Evolutionary conservation across 2,797 vertebrate species (phyloP).

Genomic region (Gallinago nigripennis): DNA sequence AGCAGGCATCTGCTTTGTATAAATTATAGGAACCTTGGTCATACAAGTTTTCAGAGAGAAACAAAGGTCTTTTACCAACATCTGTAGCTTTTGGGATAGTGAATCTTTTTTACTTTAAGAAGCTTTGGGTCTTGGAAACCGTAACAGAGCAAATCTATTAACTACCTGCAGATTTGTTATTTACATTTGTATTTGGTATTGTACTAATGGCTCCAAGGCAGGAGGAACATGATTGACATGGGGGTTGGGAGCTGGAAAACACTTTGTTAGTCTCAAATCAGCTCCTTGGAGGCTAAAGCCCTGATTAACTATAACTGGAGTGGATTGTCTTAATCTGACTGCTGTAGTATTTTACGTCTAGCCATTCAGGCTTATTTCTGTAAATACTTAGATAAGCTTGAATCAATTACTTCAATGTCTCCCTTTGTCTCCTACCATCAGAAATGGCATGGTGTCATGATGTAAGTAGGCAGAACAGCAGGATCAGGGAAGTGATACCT

Average conservation of each 20-base stretch:
- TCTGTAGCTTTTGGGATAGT: not conserved
- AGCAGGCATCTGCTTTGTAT: constrained; percentile 58
- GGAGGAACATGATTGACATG: not conserved
- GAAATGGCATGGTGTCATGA: not conserved
- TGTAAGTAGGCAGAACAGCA: not conserved
- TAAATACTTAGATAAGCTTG: constrained; percentile 59
- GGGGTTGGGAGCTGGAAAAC: not conserved
- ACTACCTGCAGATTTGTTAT: not conserved
- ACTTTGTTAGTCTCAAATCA: constrained; percentile 28
- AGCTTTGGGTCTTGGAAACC: constrained; percentile 1
- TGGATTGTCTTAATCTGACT: constrained; percentile 57
- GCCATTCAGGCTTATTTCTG: constrained; percentile 53
- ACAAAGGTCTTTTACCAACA: constrained; percentile 24
- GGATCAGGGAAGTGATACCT: not conserved
- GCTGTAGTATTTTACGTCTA: constrained; percentile 33
- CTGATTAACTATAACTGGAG: constrained; percentile 54
- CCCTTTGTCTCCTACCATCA: not conserved
- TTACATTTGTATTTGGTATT: not conserved
- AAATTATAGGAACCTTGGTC: constrained; percentile 37
- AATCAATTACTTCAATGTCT: constrained; percentile 24
- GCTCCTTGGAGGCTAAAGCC: constrained; percentile 34
- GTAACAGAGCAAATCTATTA: not conserved
- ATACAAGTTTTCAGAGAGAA: constrained; percentile 11
- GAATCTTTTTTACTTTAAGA: not conserved
- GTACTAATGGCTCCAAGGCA: constrained; percentile 20